Conservation (phyloP, 1,140 invertebrate genomes). For the Papilio polytes region DNA sequence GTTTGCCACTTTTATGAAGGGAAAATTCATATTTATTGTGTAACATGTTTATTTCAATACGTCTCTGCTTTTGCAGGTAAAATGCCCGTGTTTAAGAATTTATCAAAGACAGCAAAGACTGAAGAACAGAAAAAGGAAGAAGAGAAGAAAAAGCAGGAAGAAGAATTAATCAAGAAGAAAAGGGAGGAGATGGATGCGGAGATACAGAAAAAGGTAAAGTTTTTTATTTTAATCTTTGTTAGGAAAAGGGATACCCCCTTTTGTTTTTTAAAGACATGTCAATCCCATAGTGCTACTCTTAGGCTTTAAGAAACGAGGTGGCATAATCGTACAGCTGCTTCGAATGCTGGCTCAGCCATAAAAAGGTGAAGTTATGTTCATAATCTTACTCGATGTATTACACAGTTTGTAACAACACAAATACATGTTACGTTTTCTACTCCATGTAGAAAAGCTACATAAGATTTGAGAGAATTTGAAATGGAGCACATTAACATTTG, state of each 20-base stretch:
- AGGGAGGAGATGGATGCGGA: constrained; percentile 78
- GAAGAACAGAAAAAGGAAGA: constrained; percentile 84
- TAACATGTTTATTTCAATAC: background rate
- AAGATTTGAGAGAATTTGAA: background rate
- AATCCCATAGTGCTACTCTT: too few species aligned
- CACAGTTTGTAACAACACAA: too few species aligned
- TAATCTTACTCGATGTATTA: too few species aligned
- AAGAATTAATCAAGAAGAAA: constrained; percentile 71
- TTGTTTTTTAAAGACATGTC: too few species aligned
- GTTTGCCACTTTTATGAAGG: background rate
- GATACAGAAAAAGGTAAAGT: constrained; percentile 77
- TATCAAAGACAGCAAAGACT: constrained; percentile 64
- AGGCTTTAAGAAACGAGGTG: too few species aligned
- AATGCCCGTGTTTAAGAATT: constrained; percentile 80
- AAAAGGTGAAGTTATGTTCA: too few species aligned
- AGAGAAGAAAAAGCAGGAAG: constrained; percentile 76
- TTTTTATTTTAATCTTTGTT: too few species aligned
- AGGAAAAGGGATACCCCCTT: too few species aligned
- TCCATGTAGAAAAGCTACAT: background rate
- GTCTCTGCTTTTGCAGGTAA: constrained; percentile 63
- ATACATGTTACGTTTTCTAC: too few species aligned
- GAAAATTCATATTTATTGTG: background rate
- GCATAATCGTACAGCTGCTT: too few species aligned
- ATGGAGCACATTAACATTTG: too few species aligned
- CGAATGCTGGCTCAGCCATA: too few species aligned